phyloP scores from a whole-genome alignment of 2,888 invertebrate genomes.

The Periphyllus acericola region DNA sequence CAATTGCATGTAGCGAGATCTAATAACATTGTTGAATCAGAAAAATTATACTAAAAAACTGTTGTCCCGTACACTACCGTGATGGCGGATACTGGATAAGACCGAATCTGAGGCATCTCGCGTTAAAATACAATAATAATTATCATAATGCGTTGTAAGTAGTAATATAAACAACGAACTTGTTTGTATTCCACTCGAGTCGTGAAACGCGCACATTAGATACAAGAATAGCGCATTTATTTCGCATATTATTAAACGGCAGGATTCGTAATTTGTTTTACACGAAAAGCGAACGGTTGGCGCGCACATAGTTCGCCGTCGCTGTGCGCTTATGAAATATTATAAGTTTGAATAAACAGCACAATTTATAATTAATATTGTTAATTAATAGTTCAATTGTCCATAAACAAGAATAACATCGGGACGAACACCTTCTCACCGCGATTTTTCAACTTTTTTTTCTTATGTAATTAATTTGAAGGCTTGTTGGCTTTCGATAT shows the following conservation, averaged over 20 bases:
- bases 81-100: background rate
- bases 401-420: background rate
- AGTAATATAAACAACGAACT: background rate
- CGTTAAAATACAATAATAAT: background rate
- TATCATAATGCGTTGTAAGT: background rate
- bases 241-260: background rate
- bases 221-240: background rate
- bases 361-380: background rate
- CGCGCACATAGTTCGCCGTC: background rate
- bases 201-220: background rate
- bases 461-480: conserved; percentile 1
- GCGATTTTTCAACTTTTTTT: background rate
- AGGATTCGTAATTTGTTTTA: background rate
- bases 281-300: background rate
- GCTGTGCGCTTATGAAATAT: background rate
- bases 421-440: background rate
- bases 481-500: background rate
- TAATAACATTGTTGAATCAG: too few relatives aligned
- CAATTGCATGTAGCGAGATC: too few relatives aligned
- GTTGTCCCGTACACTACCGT: too few relatives aligned
- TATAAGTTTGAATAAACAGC: background rate
- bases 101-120: too few relatives aligned
- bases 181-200: background rate
- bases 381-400: conserved; percentile 5
- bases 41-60: too few relatives aligned